Evolutionary conservation across 2,797 vertebrate genomes (phyloP), one percentile per base, ranked within the genome.

Genomic region (Phylloscopus collybita): DNA sequence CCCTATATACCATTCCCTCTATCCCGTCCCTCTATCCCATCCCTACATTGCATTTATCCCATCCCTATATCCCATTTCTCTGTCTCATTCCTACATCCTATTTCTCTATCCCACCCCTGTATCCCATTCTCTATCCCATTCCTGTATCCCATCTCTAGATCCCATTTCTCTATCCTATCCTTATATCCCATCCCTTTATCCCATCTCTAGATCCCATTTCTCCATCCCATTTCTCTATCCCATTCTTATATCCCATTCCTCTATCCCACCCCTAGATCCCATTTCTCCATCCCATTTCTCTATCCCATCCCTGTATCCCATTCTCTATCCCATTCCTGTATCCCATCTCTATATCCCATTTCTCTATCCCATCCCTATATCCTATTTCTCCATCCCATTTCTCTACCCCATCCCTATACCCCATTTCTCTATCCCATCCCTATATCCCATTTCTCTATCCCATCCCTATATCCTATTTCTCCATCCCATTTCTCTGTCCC

Each of bases 281-380:
- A 16, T 16, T 16, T 5, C 19, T 17, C 1, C 6, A 44, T n/a
- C 13, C 50, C 22, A 51, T 16, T 1, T 5, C n/a, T 25, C 5
- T 54, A 32, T n/a, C 19, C 19, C 27, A 25, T 25, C 47, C 6
- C 22, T 47, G 23, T 22, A 27, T 36, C 10, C 57, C 26, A 29
- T 3, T 4, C 16, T 36, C 1, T 36, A 18, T 60, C 25, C 34
- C 34, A 19, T 19, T 4, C 5, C 30, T 20, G 11, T 49, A 49
- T 49, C 23, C 47, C 25, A 16, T 15, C 13, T 5, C 14, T 14
- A 4, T 13, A 29, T 38, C 11, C 59, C 38, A 30, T 42, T 21
- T 8, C 19, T 17, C 1, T 9, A 44, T 19, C 13, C 38, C 22
- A 51, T 16, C 1, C 7, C 32, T 15, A 1, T 26, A 42, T 30